Base-by-base conservation (phyloP, 1,140 invertebrate genomes). In the Palaemon carinicauda region DNA sequence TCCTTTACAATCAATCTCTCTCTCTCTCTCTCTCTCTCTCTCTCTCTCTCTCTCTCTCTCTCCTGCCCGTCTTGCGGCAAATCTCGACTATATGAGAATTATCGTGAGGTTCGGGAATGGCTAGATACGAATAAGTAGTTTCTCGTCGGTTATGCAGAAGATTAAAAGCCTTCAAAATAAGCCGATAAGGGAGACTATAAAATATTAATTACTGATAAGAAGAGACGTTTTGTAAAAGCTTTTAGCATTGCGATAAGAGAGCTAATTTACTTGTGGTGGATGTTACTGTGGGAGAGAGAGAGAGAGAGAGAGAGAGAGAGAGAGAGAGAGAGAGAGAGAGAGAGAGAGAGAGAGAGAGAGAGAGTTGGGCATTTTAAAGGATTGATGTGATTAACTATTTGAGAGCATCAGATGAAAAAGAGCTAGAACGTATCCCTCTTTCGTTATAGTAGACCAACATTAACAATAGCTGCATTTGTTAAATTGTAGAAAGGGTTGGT, bases 141-240 rank as follows among this genome's bases (percentile, higher is more conserved):
- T 75, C 73, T 19, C 1, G 19, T 75, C n/a, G 73, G 73, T 75
- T 75, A 75, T 33, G 73, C 12, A 14, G 33, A 7, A n/a, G 29
- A 50, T 75, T 10, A 75, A 19, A 50, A 1, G 3, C 3, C 33
- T 50, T 41, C 73, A 41, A 51, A 41, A 50, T 75, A 50, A 50
- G 14, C 15, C n/a, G 73, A 75, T 75, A 75, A 50, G 31, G 14
- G 14, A 75, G 73, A 41, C 73, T 15, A 50, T 75, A 75, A 75
- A 75, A 75, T 75, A 75, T 75, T 75, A 75, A 75, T 75, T 75
- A 75, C n/a, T 75, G 73, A 75, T 75, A 75, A 75, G 73, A 5
- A 4, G n/a, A 73, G 41, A 73, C 31, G 41, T 41, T 14, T 17
- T 41, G 29, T 73, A 51, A 75, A 75, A 75, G 17, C 73, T 75